phyloP scores from a whole-genome alignment of 2,113 vertebrate species.

The Colaptes auratus region DNA sequence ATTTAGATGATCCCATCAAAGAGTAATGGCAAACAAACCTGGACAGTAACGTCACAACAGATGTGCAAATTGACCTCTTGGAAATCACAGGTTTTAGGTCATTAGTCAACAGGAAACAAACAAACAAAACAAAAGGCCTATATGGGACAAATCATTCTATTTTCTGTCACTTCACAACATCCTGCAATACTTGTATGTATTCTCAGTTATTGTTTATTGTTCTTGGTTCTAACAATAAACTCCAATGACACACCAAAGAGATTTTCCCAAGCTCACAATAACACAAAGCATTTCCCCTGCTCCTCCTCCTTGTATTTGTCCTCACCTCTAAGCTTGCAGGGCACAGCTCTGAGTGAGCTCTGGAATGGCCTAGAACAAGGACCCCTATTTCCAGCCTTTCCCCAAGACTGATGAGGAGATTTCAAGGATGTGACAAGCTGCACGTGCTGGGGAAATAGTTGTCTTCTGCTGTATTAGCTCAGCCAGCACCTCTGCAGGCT shows the following conservation, averaged over 20 bases:
- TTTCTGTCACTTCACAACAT: conserved; percentile 1
- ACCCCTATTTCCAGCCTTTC: neutral
- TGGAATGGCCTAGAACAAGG: neutral
- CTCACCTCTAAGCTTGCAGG: neutral
- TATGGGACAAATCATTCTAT: neutral
- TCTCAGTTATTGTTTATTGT: conserved; percentile 30
- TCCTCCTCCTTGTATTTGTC: neutral
- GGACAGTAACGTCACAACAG: conserved; percentile 30
- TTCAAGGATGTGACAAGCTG: neutral
- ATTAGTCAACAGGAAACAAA: neutral
- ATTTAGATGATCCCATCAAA: neutral
- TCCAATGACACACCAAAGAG: conserved; percentile 11
- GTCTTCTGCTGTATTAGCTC: neutral
- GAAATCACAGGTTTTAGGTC: neutral
- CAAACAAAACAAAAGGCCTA: neutral
- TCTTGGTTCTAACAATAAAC: conserved; percentile 24
- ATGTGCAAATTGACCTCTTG: conserved; percentile 18
- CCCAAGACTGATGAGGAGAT: neutral
- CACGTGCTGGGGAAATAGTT: neutral
- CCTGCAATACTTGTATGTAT: conserved; percentile 18
- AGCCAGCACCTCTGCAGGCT: neutral
- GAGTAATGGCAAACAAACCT: conserved; percentile 51
- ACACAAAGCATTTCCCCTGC: neutral
- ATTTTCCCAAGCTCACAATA: neutral
- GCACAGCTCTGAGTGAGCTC: neutral